Conservation (phyloP, 2,797 vertebrate genomes). For the Malurus splendens region DNA sequence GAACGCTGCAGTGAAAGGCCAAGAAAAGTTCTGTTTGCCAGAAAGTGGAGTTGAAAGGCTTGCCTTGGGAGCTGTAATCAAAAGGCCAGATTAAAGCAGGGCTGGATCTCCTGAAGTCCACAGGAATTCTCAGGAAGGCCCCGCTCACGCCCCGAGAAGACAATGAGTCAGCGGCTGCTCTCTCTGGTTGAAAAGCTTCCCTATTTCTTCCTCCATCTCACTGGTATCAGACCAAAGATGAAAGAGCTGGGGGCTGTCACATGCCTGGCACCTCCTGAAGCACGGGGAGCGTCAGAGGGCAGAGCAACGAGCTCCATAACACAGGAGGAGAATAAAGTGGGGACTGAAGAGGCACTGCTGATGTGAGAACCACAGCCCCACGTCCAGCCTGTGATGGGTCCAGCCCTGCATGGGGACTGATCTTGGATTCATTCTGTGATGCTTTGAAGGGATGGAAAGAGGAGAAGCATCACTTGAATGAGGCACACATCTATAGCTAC, state of each 20-base stretch:
- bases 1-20: slow-evolving; percentile 8
- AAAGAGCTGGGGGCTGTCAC: not conserved
- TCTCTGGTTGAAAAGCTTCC: not conserved
- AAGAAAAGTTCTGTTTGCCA: slow-evolving; percentile 38
- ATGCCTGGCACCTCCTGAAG: not conserved
- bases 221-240: not conserved
- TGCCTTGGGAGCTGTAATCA: slow-evolving; percentile 18
- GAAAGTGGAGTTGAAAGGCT: slow-evolving; percentile 48
- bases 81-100: slow-evolving; percentile 17
- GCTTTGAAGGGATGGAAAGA: not conserved
- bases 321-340: not conserved
- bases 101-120: slow-evolving; percentile 31
- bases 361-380: not conserved
- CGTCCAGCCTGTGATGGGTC: not conserved
- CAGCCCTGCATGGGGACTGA: not conserved
- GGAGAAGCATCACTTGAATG: not conserved
- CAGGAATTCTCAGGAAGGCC: slow-evolving; percentile 34
- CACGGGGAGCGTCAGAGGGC: not conserved
- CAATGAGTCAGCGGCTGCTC: slow-evolving; percentile 12
- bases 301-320: not conserved
- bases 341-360: not conserved
- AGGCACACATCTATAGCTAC: not conserved
- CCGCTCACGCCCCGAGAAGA: not conserved
- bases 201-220: not conserved
- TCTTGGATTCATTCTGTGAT: not conserved